Percentiles rank a stretch among this genome's conserved stretches.
These are phyloP conservation scores for Melanostigma gelatinosum DNA, from an alignment of 2,113 vertebrate species.

Conservation along the genomic window DNA sequence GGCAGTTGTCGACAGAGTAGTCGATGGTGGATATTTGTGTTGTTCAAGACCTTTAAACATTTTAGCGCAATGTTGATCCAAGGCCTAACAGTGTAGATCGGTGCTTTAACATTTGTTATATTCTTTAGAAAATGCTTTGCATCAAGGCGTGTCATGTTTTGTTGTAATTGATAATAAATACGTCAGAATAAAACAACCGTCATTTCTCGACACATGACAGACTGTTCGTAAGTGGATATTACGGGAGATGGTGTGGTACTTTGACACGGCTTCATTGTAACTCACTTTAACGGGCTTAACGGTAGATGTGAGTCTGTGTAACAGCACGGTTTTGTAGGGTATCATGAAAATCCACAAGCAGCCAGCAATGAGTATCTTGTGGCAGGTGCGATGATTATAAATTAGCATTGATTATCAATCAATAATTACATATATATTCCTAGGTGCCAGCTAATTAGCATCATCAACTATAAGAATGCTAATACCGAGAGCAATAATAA, in stretches of 20 bases:
- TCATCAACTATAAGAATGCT: constrained; percentile 17
- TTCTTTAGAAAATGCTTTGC: neutral
- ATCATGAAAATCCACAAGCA: neutral
- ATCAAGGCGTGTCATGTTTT: neutral
- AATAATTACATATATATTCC: constrained; percentile 21
- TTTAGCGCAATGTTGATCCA: constrained; percentile 7
- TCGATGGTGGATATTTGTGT: neutral
- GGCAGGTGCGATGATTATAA: constrained; percentile 16
- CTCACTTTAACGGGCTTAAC: constrained; percentile 1
- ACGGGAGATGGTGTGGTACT: neutral
- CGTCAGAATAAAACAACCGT: neutral
- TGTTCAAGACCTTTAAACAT: neutral
- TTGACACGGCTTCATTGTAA: neutral
- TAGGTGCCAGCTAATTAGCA: constrained; percentile 19
- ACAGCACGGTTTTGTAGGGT: neutral
- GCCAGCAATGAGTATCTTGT: neutral
- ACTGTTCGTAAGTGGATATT: neutral
- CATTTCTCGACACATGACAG: neutral
- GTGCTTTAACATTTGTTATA: neutral
- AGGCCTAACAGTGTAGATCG: neutral
- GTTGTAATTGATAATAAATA: neutral
- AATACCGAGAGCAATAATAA: constrained; percentile 3
- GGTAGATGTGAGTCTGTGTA: neutral
- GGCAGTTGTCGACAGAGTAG: neutral
- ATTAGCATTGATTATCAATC: constrained; percentile 36